These are phyloP conservation scores for Sciaenops ocellatus DNA, from an alignment of 2,797 vertebrate genomes.

Conservation along the genomic window DNA sequence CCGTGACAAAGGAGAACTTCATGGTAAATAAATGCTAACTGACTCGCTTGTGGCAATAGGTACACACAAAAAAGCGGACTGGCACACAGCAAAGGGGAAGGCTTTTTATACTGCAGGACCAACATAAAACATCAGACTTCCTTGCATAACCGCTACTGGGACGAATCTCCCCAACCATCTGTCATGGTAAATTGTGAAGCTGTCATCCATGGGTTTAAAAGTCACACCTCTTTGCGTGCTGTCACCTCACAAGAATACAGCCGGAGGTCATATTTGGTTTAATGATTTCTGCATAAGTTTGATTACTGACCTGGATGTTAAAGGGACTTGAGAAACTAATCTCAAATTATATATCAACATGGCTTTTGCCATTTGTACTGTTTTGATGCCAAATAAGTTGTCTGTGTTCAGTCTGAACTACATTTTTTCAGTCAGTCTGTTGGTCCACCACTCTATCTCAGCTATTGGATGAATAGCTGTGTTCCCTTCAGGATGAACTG, in stretches of 20 bases:
- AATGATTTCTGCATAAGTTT: constrained; percentile 31
- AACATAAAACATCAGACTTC: constrained; percentile 55
- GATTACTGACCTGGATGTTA: constrained; percentile 7
- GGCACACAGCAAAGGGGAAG: constrained; percentile 2
- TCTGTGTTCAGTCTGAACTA: not conserved
- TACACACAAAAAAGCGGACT: not conserved
- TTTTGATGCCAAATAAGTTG: not conserved
- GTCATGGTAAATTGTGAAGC: constrained; percentile 56
- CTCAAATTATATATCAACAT: not conserved
- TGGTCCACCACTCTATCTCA: not conserved
- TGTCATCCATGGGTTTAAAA: constrained; percentile 47
- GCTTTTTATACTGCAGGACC: constrained; percentile 25
- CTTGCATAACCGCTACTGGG: constrained; percentile 63
- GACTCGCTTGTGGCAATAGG: constrained; percentile 12
- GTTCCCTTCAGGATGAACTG: not conserved
- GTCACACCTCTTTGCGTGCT: constrained; percentile 42
- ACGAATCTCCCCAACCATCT: constrained; percentile 73
- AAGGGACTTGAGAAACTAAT: not conserved
- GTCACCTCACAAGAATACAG: constrained; percentile 47
- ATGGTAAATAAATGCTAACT: constrained; percentile 18
- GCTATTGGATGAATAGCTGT: not conserved
- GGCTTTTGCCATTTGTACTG: not conserved
- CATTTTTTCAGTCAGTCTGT: not conserved
- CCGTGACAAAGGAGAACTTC: constrained; percentile 20
- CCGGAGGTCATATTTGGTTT: constrained; percentile 16